These are phyloP conservation scores for Serripes groenlandicus DNA, from an alignment of 2,888 invertebrate genomes.

Conservation along the genomic window DNA sequence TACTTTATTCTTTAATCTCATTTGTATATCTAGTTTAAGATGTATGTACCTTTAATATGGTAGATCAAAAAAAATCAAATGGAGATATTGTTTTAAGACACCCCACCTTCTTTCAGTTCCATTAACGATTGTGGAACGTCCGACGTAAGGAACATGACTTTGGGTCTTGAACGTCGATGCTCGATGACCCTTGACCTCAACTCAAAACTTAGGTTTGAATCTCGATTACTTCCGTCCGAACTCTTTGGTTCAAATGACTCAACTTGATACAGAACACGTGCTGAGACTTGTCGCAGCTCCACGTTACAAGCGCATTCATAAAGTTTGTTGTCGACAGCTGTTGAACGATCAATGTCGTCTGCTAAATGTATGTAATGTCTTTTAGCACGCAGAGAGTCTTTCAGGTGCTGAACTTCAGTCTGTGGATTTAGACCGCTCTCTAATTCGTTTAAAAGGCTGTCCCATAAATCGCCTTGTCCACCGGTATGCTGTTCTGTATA, in stretches of 20 bases:
- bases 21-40: too few relatives aligned
- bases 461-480: background rate
- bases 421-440: background rate
- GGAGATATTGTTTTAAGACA: too few relatives aligned
- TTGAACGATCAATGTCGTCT: background rate
- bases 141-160: too few relatives aligned
- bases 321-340: background rate
- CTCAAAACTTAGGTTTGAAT: background rate
- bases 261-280: background rate
- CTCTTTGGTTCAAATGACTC: background rate
- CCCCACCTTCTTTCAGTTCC: too few relatives aligned
- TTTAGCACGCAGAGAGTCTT: background rate
- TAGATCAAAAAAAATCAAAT: too few relatives aligned
- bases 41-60: too few relatives aligned
- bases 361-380: conserved; percentile 5
- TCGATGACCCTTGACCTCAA: background rate
- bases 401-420: background rate
- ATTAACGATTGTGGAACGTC: too few relatives aligned
- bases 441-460: background rate
- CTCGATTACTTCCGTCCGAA: background rate
- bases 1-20: too few relatives aligned
- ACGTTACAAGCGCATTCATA: background rate
- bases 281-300: background rate
- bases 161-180: too few relatives aligned
- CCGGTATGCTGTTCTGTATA: background rate